Percentiles rank a stretch among this genome's conserved stretches.
Evolutionary conservation across 2,113 vertebrate species (phyloP).

Genomic region (Prinia subflava): DNA sequence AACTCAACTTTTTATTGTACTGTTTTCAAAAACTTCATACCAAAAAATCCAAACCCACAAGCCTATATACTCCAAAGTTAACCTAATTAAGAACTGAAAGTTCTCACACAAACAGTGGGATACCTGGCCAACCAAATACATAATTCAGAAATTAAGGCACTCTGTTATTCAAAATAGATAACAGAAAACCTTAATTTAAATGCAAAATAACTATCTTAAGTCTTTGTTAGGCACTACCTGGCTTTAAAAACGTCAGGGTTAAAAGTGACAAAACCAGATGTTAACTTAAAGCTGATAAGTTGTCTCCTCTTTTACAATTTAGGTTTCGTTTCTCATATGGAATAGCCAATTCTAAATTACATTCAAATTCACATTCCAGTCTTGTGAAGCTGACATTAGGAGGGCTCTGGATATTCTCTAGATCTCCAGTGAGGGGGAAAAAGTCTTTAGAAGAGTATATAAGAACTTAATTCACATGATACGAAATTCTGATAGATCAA

Average conservation of each 20-base stretch:
- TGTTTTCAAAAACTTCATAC: background rate
- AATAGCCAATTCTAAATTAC: background rate
- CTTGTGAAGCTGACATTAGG: background rate
- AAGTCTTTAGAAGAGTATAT: background rate
- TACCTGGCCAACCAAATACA: background rate
- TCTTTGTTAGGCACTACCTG: background rate
- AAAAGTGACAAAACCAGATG: background rate
- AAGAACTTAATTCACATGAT: background rate
- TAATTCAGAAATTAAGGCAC: background rate
- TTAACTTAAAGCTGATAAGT: background rate
- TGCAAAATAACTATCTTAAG: background rate
- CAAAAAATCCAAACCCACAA: background rate
- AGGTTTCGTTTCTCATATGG: background rate
- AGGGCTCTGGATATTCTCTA: background rate
- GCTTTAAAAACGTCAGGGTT: background rate
- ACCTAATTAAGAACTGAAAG: background rate
- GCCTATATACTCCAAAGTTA: background rate
- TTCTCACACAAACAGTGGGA: background rate
- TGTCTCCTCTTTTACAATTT: background rate
- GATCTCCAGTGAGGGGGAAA: background rate
- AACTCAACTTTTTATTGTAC: background rate
- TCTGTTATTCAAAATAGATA: background rate
- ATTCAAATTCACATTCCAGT: background rate
- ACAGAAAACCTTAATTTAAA: constrained; percentile 12
- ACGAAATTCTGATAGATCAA: background rate